Conservation (phyloP, 2,888 invertebrate species). For the Eledone cirrhosa region DNA sequence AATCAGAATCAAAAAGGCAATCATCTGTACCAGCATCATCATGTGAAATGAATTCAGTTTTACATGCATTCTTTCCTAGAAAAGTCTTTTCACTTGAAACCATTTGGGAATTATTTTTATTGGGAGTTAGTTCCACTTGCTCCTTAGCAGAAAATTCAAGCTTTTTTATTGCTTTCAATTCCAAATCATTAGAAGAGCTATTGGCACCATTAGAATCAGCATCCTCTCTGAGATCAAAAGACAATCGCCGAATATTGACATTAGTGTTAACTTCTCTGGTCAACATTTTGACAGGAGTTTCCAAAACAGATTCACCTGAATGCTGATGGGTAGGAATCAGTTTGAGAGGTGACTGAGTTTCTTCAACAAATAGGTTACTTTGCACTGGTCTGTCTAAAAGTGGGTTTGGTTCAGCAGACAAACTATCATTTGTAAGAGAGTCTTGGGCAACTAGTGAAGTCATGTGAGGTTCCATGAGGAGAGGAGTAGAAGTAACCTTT, state of each 20-base stretch:
- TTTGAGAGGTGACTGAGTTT: conserved; percentile 55
- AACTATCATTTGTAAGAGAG: conserved; percentile 25
- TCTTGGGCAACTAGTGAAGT: background rate
- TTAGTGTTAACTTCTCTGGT: background rate
- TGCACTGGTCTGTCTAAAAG: background rate
- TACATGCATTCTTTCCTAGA: no score
- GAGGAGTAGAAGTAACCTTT: background rate
- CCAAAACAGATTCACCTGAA: conserved; percentile 39
- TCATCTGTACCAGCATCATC: background rate
- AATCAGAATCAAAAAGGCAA: background rate
- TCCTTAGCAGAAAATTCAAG: no score
- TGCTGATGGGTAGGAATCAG: conserved; percentile 29
- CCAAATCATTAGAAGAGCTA: no score
- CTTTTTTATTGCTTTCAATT: no score
- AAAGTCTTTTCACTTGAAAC: no score
- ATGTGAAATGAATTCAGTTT: background rate
- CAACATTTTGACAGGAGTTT: conserved; percentile 39
- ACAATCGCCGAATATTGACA: background rate
- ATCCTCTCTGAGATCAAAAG: background rate
- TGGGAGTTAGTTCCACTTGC: no score
- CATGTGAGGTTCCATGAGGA: conserved; percentile 3
- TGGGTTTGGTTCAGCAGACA: background rate
- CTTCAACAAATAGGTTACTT: conserved; percentile 46
- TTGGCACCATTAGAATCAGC: no score
- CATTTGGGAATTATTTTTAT: no score